Evolutionary conservation across 2,113 vertebrate species (phyloP).

Genomic region (Calidris pugnax): DNA sequence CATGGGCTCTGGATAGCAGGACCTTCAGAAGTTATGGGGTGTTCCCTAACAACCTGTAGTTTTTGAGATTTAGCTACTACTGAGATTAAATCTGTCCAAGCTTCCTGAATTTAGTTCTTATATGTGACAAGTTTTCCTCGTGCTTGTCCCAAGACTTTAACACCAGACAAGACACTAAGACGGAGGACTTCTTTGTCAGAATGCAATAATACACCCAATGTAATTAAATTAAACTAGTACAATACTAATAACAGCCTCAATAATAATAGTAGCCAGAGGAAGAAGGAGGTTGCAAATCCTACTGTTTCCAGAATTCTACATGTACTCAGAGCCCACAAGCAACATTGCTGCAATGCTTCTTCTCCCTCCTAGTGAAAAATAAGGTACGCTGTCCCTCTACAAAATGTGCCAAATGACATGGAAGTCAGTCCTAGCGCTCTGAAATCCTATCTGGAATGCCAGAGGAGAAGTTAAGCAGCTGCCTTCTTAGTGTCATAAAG

Average conservation of each 20-base stretch:
- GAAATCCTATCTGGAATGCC: conserved; percentile 25
- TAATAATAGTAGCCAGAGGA: neutral
- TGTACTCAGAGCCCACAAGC: neutral
- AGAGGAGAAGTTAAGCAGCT: conserved; percentile 37
- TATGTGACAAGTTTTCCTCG: neutral
- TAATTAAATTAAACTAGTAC: neutral
- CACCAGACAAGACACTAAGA: neutral
- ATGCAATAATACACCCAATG: neutral
- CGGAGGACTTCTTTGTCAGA: neutral
- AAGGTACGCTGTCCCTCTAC: neutral
- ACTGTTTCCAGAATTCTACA: neutral
- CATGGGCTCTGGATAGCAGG: rapidly evolving
- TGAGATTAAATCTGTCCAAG: neutral
- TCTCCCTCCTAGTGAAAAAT: neutral
- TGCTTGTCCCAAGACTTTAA: neutral
- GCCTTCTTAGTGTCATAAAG: conserved; percentile 48
- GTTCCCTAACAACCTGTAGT: neutral
- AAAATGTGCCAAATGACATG: conserved; percentile 8
- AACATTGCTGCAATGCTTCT: neutral
- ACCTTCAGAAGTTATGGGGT: neutral
- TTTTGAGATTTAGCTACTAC: neutral
- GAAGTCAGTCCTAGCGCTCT: conserved; percentile 18
- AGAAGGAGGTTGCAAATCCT: neutral
- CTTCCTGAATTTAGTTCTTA: neutral
- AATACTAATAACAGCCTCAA: neutral